A percentile compares a stretch with the other conserved stretches of the same genome.
These are phyloP conservation scores for Centropyge bicolor DNA, from an alignment of 2,797 vertebrate species.

Conservation along the genomic window DNA sequence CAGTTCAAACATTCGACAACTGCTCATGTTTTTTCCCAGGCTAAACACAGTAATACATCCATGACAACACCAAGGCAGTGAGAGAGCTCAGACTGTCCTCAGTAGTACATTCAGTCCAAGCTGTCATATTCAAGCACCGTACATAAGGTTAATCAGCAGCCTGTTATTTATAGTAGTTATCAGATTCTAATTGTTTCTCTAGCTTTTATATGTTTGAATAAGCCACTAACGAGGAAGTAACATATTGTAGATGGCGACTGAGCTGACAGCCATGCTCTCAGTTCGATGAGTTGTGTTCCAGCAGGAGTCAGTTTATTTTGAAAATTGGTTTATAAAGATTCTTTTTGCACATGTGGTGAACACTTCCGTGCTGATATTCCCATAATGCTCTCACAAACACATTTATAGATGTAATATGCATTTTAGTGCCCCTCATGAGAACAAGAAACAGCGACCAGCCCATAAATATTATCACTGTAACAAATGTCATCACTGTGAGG, in stretches of 20 bases:
- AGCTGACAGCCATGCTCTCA: too few relatives aligned
- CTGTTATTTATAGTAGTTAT: too few relatives aligned
- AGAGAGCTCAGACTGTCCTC: background rate
- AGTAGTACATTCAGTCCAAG: background rate
- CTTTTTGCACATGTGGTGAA: background rate
- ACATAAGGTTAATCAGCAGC: background rate
- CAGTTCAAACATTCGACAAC: background rate
- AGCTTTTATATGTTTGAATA: background rate
- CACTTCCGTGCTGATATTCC: conserved; percentile 5
- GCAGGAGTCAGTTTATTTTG: background rate
- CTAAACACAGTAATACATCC: background rate
- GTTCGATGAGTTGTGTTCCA: background rate
- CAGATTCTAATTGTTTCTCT: background rate
- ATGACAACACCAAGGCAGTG: background rate
- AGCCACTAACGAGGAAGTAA: background rate
- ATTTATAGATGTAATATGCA: conserved; percentile 46
- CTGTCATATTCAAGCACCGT: background rate
- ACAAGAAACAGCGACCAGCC: background rate
- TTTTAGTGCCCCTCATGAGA: conserved; percentile 9
- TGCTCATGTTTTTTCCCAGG: background rate
- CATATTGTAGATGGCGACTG: background rate
- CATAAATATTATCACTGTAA: conserved; percentile 50
- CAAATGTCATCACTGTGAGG: conserved; percentile 45
- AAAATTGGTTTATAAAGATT: background rate
- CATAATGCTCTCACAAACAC: conserved; percentile 21